Evolutionary conservation across 2,797 vertebrate species (phyloP).

Genomic region (Selene dorsalis): DNA sequence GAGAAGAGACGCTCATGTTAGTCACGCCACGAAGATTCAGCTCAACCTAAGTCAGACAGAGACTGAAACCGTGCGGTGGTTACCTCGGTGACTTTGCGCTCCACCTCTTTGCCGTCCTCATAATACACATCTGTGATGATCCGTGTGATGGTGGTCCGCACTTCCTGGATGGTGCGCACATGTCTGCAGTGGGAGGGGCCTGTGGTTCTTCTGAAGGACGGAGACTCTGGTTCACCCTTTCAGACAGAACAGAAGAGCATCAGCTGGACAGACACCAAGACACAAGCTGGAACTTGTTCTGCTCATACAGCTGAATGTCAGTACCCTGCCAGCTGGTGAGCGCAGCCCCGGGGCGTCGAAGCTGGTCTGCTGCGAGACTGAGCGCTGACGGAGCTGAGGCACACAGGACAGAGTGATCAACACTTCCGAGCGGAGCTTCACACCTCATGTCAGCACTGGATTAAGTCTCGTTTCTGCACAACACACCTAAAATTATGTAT

Average conservation of each 20-base stretch:
- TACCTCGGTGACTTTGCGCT: conserved; percentile 93
- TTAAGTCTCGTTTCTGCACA: no score
- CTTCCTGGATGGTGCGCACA: conserved; percentile 92
- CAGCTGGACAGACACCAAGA: neutral
- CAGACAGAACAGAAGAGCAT: neutral
- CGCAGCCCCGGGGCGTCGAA: conserved; percentile 74
- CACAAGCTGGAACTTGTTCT: neutral
- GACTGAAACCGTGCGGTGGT: neutral
- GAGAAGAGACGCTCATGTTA: neutral
- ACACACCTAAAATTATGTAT: no score
- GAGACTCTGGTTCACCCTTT: conserved; percentile 78
- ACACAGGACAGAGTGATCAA: conserved; percentile 33
- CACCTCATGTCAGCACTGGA: neutral
- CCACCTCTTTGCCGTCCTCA: conserved; percentile 92
- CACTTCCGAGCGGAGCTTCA: neutral
- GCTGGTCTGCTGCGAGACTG: conserved; percentile 81
- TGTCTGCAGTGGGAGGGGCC: conserved; percentile 87
- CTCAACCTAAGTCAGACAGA: neutral
- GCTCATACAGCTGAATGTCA: neutral
- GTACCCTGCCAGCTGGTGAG: conserved; percentile 75
- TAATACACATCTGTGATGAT: conserved; percentile 97
- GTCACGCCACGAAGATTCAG: neutral
- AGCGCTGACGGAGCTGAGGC: conserved; percentile 70
- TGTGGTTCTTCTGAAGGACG: conserved; percentile 65
- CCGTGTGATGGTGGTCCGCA: conserved; percentile 92